These are phyloP conservation scores for Anarrhichthys ocellatus DNA, from an alignment of 2,113 vertebrate genomes.

Conservation along the genomic window DNA sequence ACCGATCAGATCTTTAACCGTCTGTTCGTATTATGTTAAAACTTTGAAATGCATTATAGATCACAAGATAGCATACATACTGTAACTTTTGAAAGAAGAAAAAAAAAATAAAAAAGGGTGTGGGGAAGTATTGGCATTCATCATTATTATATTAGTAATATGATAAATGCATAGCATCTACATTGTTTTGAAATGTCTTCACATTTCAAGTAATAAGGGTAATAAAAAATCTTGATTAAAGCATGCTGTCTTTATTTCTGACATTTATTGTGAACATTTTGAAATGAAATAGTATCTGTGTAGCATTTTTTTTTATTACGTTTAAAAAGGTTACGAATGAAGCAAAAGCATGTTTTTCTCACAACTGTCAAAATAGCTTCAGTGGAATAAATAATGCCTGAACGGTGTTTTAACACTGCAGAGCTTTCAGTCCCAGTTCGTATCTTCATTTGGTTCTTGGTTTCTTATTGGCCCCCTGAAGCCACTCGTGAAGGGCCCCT, in stretches of 20 bases:
- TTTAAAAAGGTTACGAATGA: not conserved
- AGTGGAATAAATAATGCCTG: not conserved
- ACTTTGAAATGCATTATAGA: conserved; percentile 76
- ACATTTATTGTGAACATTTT: conserved; percentile 44
- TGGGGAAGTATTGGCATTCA: conserved; percentile 72
- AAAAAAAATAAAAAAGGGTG: conserved; percentile 55
- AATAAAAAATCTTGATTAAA: conserved; percentile 84
- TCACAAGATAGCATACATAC: conserved; percentile 66
- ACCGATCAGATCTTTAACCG: conserved; percentile 92
- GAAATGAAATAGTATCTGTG: not conserved
- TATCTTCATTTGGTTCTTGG: conserved; percentile 59
- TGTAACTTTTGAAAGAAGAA: conserved; percentile 73
- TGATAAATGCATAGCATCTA: conserved; percentile 82
- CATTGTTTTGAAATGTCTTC: conserved; percentile 84
- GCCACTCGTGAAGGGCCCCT: conserved; percentile 78
- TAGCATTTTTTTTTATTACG: not conserved
- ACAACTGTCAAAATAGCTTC: not conserved
- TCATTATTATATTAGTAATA: conserved; percentile 80
- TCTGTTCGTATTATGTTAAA: conserved; percentile 88
- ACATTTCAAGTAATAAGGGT: conserved; percentile 83
- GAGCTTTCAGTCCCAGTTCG: not conserved
- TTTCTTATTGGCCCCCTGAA: conserved; percentile 74
- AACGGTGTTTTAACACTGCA: not conserved
- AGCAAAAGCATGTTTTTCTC: conserved; percentile 1
- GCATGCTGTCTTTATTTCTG: conserved; percentile 33